phyloP scores from a whole-genome alignment of 1,140 invertebrate species.

The Megathymus violae region DNA sequence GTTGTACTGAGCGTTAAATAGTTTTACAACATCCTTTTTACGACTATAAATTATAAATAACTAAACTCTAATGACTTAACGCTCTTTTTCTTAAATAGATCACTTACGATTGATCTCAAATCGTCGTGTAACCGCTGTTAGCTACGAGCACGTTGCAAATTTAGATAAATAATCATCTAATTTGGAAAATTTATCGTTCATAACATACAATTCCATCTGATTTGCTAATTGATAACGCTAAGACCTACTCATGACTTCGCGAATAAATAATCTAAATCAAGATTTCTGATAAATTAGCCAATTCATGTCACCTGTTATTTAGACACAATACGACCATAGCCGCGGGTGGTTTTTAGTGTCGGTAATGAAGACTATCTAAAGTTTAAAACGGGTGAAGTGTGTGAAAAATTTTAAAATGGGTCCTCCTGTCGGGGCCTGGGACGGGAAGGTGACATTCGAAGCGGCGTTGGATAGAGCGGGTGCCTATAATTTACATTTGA shows the following conservation, averaged over 20 bases:
- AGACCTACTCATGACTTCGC: not conserved
- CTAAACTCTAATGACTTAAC: no score
- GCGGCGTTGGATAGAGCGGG: constrained; percentile 57
- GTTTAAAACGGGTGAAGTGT: not conserved
- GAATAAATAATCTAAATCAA: constrained; percentile 6
- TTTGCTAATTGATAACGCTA: no score
- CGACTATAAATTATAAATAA: no score
- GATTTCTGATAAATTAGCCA: constrained; percentile 21
- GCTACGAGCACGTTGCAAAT: no score
- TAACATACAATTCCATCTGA: no score
- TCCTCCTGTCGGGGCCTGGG: constrained; percentile 4
- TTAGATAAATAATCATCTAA: no score
- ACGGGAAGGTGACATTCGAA: constrained; percentile 54
- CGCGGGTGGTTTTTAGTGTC: constrained; percentile 9
- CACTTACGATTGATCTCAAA: no score
- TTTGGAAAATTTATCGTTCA: no score
- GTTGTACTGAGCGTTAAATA: no score
- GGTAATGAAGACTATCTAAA: not conserved
- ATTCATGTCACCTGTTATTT: constrained; percentile 11
- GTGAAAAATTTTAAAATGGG: constrained; percentile 31
- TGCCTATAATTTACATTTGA: constrained; percentile 30
- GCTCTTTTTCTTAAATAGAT: no score
- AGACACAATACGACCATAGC: constrained; percentile 3
- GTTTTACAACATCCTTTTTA: no score
- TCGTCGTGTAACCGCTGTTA: no score